Base-by-base conservation (phyloP, 2,888 invertebrate species). In the Nebria salina region DNA sequence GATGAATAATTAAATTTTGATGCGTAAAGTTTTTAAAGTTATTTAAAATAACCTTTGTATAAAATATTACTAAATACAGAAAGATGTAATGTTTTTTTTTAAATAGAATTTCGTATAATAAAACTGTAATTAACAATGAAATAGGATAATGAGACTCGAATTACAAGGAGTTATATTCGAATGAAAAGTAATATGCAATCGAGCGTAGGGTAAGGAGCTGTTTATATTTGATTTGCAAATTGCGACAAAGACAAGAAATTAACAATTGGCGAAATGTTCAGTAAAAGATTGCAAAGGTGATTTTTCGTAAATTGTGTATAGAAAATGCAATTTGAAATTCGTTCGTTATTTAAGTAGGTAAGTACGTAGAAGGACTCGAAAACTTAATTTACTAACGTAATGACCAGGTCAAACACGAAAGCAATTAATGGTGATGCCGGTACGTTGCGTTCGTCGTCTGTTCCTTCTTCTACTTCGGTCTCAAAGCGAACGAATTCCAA, bases 391-490 rank as follows among this genome's bases (percentile, higher is more conserved):
- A 78, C 72, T 78, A 65, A 73, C 78, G 72, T 78, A 78, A 78
- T 78, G 78, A 78, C 78, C 78, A 78, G 78, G 78, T 78, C 78
- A 78, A 78, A 78, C 73, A 78, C 78, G 78, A 78, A 78, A 78
- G 78, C 78, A 78, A 78, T 78, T 78, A 78, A 78, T 73, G 73
- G 15, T 74, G 74, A n/a, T 54, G 54, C 42, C 15, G 73, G 54
- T 54, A 54, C 54, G 54, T 54, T 54, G 54, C 54, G 54, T 54
- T 54, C 54, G 13, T 54, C 54, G 54, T 54, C 11, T 54, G 54
- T 13, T 54, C 13, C 54, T 54, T 8, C 54, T 54, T 54, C 54
- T 54, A 2, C 54, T 13, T 54, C 54, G 54, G 54, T 7, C 75
- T 80, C 75, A 80, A 80, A 80, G 80, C 75, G 75, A 74, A 73